Evolutionary conservation across 2,888 invertebrate species (phyloP), one percentile per base, ranked within the genome.

Genomic region (Panopea generosa): DNA sequence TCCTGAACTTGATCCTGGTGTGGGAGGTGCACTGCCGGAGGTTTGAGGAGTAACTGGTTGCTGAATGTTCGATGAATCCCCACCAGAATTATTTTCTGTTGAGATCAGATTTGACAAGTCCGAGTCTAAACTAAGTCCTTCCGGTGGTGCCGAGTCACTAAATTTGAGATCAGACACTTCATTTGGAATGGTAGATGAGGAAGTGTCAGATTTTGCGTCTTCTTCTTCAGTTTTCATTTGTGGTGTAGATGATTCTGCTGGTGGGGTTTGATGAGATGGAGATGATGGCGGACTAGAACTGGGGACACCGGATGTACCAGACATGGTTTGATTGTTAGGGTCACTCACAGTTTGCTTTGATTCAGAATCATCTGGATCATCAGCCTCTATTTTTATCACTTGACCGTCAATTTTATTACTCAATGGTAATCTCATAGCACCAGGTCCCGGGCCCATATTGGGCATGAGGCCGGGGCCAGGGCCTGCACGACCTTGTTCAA

Each of bases 71-170:
- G 62, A 56, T 18, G 22, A 20, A 2, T 26, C 2, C 9, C 20
- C 22, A 2, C 27, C 50, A 33, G 52, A 24, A 16, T 20, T 11
- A 20, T 22, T 55, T 45, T 43, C 47, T 22, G 33, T 52, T 18
- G 57, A 47, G n/a, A 68, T 67, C 27, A 76, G 27, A 26, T 67
- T 71, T 3, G 76, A 71, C n/a, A 67, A 47, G 47, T 71, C 76
- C 0, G 76, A 76, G 33, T 67, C 76, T 45, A 71, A 55, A 33
- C 71, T 57, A 20, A 76, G 67, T 24, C 71, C 71, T 62, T 61
- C 70, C n/a, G 76, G 33, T 11, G 70, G 70, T 11, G 24, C 49
- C 38, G 55, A 40, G 49, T 70, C 70, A 63, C 50, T 63, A 43
- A 50, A 27, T 22, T 50, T 70, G 24, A 55, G 14, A 20, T 59